A percentile compares a stretch with the other conserved stretches of the same genome.
phyloP scores from a whole-genome alignment of 2,113 vertebrate species.

The Dicaeum eximium region DNA sequence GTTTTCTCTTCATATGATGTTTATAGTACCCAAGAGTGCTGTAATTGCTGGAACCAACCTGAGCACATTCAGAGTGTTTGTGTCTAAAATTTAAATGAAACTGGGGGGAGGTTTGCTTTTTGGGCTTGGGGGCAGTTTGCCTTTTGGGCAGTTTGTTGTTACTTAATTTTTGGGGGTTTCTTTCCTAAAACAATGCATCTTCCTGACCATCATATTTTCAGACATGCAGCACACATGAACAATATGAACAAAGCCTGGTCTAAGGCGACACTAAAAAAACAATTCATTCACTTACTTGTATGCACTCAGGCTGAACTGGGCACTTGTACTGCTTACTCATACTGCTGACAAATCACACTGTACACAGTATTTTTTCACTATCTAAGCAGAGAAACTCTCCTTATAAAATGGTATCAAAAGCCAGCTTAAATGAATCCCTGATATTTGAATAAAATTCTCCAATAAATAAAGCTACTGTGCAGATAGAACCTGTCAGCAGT shows the following conservation, averaged over 20 bases:
- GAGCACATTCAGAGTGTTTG: neutral
- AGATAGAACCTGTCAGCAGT: neutral
- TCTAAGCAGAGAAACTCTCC: neutral
- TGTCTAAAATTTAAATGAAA: neutral
- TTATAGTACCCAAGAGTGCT: neutral
- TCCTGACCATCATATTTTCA: neutral
- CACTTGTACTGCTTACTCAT: neutral
- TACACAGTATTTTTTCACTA: neutral
- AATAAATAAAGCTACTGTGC: neutral
- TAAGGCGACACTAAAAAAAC: neutral
- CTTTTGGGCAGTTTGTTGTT: neutral
- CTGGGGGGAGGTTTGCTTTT: neutral
- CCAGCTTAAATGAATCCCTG: neutral
- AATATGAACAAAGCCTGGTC: neutral
- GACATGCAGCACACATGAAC: neutral
- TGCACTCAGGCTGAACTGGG: neutral
- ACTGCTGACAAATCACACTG: neutral
- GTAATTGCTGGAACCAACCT: neutral
- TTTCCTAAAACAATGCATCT: neutral
- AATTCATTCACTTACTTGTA: neutral
- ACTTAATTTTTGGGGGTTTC: neutral
- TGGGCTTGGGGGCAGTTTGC: fast-evolving
- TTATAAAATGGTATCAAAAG: neutral
- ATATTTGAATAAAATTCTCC: neutral
- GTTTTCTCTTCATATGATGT: neutral